These are phyloP conservation scores for Caracal caracal DNA, from an alignment of 2,113 vertebrate species.

Conservation along the genomic window DNA sequence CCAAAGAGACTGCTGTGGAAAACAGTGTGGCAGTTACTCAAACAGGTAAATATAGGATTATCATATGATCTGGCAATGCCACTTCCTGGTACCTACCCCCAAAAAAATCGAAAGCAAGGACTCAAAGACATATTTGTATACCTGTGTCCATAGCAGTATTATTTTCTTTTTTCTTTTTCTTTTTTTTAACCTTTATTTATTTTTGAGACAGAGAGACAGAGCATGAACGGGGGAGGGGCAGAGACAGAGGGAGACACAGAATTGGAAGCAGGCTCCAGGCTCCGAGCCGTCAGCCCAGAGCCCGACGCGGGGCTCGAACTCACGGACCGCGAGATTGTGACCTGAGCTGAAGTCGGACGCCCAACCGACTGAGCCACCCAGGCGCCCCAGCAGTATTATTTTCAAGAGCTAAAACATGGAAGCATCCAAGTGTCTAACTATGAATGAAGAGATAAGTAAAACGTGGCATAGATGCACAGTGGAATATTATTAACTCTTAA, in stretches of 20 bases:
- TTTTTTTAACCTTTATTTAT: too few species aligned
- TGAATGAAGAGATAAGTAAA: neutral
- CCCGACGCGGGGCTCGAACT: too few species aligned
- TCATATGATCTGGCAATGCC: neutral
- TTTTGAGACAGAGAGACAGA: too few species aligned
- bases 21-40: neutral
- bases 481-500: neutral
- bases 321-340: too few species aligned
- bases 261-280: too few species aligned
- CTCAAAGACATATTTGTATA: neutral
- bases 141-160: neutral
- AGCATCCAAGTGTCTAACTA: neutral
- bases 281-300: too few species aligned
- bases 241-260: too few species aligned
- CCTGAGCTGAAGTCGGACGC: too few species aligned
- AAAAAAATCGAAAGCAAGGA: neutral
- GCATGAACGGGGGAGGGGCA: too few species aligned
- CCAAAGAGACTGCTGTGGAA: neutral
- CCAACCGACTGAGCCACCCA: too few species aligned
- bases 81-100: neutral
- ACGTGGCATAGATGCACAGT: neutral
- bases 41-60: constrained; percentile 6
- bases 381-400: neutral
- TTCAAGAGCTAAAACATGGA: neutral
- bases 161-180: neutral